Conservation (phyloP, 1,140 invertebrate species). For the Frieseomelitta varia region DNA sequence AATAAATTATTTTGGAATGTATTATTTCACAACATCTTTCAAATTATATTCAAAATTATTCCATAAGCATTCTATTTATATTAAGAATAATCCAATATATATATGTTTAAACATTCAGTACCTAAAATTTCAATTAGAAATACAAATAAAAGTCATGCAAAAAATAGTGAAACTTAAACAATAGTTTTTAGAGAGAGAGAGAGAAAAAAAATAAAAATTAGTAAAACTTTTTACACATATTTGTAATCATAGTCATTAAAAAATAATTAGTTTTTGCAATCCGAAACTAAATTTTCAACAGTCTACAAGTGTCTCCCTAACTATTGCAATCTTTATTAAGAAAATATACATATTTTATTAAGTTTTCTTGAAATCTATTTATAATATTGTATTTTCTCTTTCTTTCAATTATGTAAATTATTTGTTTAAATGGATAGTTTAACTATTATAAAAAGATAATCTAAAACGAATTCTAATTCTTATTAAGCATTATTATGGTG, state of each 20-base stretch:
- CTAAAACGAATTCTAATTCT: neutral
- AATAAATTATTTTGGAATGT: neutral
- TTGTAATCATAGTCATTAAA: neutral
- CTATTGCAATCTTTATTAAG: conserved; percentile 26
- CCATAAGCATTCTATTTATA: too few relatives aligned
- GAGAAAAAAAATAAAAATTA: neutral
- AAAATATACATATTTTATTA: conserved; percentile 23
- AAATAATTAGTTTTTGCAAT: neutral
- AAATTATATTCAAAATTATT: neutral
- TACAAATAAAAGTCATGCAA: neutral
- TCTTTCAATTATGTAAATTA: neutral
- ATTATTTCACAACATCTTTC: neutral
- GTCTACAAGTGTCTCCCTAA: neutral
- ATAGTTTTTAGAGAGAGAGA: neutral
- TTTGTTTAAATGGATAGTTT: neutral
- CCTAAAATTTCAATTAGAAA: neutral
- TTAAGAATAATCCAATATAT: neutral
- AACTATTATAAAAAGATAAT: neutral
- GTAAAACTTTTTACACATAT: neutral
- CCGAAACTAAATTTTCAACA: neutral
- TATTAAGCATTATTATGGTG: neutral
- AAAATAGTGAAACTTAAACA: neutral
- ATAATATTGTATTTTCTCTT: neutral
- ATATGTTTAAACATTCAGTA: neutral
- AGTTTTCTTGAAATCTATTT: neutral